Evolutionary conservation across 2,113 vertebrate genomes (phyloP).

Genomic region (Naja naja): DNA sequence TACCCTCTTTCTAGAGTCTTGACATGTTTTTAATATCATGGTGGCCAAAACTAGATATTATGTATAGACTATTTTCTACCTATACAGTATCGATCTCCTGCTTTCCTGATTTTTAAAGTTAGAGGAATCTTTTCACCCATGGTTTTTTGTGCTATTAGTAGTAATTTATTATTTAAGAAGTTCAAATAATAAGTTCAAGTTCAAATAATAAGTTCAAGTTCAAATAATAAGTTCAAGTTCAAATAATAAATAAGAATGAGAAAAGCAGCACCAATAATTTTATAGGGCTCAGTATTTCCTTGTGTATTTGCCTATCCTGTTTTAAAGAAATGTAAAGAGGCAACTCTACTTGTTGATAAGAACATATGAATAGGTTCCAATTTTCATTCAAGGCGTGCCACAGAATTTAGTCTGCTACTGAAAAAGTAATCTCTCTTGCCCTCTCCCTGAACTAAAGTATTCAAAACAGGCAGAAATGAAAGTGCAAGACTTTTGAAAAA

Average conservation of each 20-base stretch:
- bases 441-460: background rate
- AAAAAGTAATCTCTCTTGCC: background rate
- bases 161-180: background rate
- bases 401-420: background rate
- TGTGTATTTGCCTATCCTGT: background rate
- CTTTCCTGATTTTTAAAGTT: background rate
- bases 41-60: too few relatives aligned
- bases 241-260: too few relatives aligned
- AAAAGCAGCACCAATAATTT: background rate
- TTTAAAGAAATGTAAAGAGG: background rate
- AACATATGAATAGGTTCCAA: background rate
- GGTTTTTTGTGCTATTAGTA: background rate
- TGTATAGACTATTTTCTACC: background rate
- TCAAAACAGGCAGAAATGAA: constrained; percentile 7
- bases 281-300: background rate
- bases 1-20: too few relatives aligned
- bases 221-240: too few relatives aligned
- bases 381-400: background rate
- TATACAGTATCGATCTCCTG: background rate
- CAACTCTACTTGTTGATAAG: background rate
- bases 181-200: too few relatives aligned
- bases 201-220: too few relatives aligned
- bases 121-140: background rate
- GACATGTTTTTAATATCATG: too few relatives aligned
- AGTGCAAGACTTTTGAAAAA: constrained; percentile 49